Evolutionary conservation across 2,113 vertebrate genomes (phyloP).

Genomic region (Cyprinodon brontotheroides): DNA sequence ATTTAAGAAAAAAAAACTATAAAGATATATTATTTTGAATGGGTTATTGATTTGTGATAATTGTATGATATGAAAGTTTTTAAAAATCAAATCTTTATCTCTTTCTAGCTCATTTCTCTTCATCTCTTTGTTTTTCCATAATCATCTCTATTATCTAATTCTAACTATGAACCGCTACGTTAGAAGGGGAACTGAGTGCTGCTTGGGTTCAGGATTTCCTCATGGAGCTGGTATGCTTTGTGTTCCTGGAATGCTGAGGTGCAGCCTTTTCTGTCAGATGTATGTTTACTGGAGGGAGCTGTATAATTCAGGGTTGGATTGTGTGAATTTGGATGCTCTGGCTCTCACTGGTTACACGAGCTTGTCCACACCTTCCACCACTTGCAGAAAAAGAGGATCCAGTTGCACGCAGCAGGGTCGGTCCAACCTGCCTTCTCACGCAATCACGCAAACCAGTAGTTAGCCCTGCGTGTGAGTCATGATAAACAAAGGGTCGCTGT

Average conservation of each 20-base stretch:
- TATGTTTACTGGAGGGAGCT: slow-evolving; percentile 40
- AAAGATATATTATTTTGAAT: too few relatives aligned
- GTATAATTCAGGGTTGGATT: slow-evolving; percentile 26
- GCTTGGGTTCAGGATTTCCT: background rate
- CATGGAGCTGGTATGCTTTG: slow-evolving; percentile 15
- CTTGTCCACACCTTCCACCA: slow-evolving; percentile 56
- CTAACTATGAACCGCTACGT: background rate
- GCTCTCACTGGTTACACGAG: slow-evolving; percentile 54
- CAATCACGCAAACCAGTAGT: slow-evolving; percentile 35
- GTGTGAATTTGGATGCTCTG: slow-evolving; percentile 44
- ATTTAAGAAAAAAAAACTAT: background rate
- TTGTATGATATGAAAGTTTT: too few relatives aligned
- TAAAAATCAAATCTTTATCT: too few relatives aligned
- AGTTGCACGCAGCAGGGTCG: slow-evolving; percentile 60
- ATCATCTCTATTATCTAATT: slow-evolving; percentile 25
- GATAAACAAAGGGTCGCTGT: slow-evolving; percentile 67
- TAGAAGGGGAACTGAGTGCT: too few relatives aligned
- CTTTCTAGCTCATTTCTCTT: too few relatives aligned
- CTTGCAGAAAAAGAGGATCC: slow-evolving; percentile 48
- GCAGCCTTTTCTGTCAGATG: slow-evolving; percentile 32
- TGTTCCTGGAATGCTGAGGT: slow-evolving; percentile 48
- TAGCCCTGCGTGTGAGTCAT: slow-evolving; percentile 62
- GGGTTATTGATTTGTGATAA: too few relatives aligned
- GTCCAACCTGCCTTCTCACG: slow-evolving; percentile 62
- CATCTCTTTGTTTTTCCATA: slow-evolving; percentile 14